Conservation (phyloP, 2,797 vertebrate species). For the Pantherophis vulpinus region DNA sequence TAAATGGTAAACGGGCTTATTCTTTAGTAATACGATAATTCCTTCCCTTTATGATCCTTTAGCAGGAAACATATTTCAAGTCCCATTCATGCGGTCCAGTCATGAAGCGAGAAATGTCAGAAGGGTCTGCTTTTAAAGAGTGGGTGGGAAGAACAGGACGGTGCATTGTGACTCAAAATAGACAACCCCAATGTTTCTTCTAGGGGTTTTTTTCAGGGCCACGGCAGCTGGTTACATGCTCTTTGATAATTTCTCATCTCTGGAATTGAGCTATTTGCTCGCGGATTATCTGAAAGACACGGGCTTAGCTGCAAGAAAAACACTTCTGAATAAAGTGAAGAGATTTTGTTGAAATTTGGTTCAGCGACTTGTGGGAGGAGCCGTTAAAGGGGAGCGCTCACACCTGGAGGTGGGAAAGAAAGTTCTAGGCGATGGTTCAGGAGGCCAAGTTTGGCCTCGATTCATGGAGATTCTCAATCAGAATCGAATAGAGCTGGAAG, state of each 20-base stretch:
- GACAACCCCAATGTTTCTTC: constrained; percentile 69
- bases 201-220: constrained; percentile 76
- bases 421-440: too few species aligned
- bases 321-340: constrained; percentile 62
- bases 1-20: constrained; percentile 56
- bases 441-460: too few species aligned
- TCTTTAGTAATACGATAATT: constrained; percentile 54
- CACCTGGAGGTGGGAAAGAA: constrained; percentile 31
- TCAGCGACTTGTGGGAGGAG: constrained; percentile 46
- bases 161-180: constrained; percentile 71
- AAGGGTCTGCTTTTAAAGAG: constrained; percentile 70
- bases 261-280: constrained; percentile 77
- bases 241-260: constrained; percentile 80
- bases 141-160: constrained; percentile 72
- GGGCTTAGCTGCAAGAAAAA: constrained; percentile 77
- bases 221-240: constrained; percentile 86
- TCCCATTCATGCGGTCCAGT: constrained; percentile 77
- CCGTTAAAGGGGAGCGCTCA: constrained; percentile 27
- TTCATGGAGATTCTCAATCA: not conserved
- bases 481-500: not conserved
- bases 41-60: constrained; percentile 62
- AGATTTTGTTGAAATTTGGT: constrained; percentile 53
- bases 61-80: constrained; percentile 65
- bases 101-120: constrained; percentile 74
- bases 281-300: constrained; percentile 77